A percentile compares a stretch with the other conserved stretches of the same genome.
These are phyloP conservation scores for Melanostoma mellinum DNA, from an alignment of 2,888 invertebrate species.

Conservation along the genomic window DNA sequence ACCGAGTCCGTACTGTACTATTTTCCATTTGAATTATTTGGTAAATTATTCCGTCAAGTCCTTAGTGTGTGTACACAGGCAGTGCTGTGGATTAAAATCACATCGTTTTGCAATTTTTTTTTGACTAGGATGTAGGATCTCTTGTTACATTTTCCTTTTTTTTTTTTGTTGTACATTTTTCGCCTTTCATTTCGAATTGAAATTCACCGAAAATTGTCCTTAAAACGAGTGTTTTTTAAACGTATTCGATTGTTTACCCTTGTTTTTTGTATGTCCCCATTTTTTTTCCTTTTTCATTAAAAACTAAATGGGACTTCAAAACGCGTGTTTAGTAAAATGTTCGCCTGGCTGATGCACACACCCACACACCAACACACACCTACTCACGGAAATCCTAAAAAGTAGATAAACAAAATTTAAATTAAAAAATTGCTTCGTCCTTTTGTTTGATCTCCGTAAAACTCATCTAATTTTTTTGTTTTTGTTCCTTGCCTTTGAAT, in stretches of 20 bases:
- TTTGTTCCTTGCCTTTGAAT: no score
- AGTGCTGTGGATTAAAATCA: slow-evolving; percentile 5
- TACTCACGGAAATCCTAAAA: slow-evolving; percentile 1
- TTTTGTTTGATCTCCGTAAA: slow-evolving; percentile 35
- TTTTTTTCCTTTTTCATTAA: slow-evolving; percentile 19
- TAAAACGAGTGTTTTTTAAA: slow-evolving; percentile 50
- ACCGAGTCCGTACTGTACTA: background rate
- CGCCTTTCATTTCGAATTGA: slow-evolving; percentile 29
- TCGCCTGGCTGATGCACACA: slow-evolving; percentile 4
- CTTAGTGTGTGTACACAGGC: slow-evolving; percentile 36
- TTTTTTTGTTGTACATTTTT: slow-evolving; percentile 5
- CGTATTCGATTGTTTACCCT: slow-evolving; percentile 9
- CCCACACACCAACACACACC: no score
- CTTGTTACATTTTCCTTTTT: slow-evolving; percentile 20
- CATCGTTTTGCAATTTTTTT: slow-evolving; percentile 41
- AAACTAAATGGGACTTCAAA: slow-evolving; percentile 27
- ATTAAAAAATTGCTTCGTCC: slow-evolving; percentile 51
- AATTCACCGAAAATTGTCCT: slow-evolving; percentile 49
- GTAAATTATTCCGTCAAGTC: slow-evolving; percentile 68
- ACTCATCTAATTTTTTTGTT: slow-evolving; percentile 11
- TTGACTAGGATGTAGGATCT: slow-evolving; percentile 2
- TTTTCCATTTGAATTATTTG: slow-evolving; percentile 67
- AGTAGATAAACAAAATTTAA: slow-evolving; percentile 44
- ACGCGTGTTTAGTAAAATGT: slow-evolving; percentile 2
- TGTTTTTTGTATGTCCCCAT: background rate